Evolutionary conservation across 2,113 vertebrate species (phyloP), one percentile per base, ranked within the genome.

Genomic region (Clarias macrocephalus): DNA sequence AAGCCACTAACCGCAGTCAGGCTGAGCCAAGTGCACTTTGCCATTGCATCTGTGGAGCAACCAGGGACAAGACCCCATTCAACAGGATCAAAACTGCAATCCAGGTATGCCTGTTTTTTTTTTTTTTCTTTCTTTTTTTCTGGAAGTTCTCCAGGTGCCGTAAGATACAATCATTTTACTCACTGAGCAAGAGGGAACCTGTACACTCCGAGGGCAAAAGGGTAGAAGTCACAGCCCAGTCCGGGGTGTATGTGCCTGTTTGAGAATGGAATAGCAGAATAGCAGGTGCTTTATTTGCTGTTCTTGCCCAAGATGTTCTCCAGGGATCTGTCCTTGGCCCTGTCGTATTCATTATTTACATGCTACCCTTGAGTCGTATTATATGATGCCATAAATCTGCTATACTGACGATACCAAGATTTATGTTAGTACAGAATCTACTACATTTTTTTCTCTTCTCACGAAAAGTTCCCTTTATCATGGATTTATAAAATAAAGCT

Each of bases 361-460:
- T 60, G 30, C 79, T 81, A 81, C 79, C 57, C 79, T 81, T 81
- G 79, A 81, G 79, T 62, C 79, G 25, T 81, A 62, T 42, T 81
- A 81, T 30, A 81, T 25, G 56, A 81, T 12, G 37, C 30, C 11
- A 81, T 62, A 62, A 62, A 62, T 81, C 59, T 37, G 30, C 11
- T 62, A 62, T 42, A 52, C 73, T 76, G 73, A 76, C 5, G 11
- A 52, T 76, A 37, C 57, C 19, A 62, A 81, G 79, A 81, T 81
- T 60, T 80, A 80, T 81, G 11, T 62, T 62, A 62, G 30, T 37
- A 57, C 77, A 59, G 15, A 30, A 30, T 80, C 16, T 60, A 81
- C 57, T 62, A 60, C 21, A 48, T 48, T 48, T 8, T 48, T 7
- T 48, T 48, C 42, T 48, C 30, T 81, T 21, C 30, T 62, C 30